These are phyloP conservation scores for Coenonympha glycerion DNA, from an alignment of 2,888 invertebrate genomes.

Conservation along the genomic window DNA sequence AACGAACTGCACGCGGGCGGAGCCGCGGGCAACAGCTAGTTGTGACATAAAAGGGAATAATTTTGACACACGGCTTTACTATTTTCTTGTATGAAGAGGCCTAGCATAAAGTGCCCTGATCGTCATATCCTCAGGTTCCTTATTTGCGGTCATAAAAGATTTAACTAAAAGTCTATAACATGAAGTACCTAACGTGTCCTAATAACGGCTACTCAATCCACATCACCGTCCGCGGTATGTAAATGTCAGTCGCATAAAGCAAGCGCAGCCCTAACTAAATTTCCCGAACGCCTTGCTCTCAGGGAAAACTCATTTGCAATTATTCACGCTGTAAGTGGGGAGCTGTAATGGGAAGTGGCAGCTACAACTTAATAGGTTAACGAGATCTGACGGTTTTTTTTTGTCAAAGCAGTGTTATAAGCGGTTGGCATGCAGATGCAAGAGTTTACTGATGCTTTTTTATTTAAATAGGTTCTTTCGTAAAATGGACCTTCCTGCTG, in stretches of 20 bases:
- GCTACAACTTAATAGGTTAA: constrained; percentile 42
- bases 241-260: constrained; percentile 20
- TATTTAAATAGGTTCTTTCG: neutral
- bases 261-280: constrained; percentile 20
- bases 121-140: too few species aligned
- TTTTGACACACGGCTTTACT: too few species aligned
- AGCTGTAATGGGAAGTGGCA: constrained; percentile 37
- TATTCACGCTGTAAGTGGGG: constrained; percentile 33
- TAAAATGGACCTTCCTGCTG: too few species aligned
- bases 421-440: neutral
- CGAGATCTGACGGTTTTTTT: constrained; percentile 40
- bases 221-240: constrained; percentile 12
- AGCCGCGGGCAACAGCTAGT: too few species aligned
- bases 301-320: constrained; percentile 43
- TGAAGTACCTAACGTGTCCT: too few species aligned
- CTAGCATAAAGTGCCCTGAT: too few species aligned
- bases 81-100: too few species aligned
- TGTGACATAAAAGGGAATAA: too few species aligned
- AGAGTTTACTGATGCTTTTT: too few species aligned
- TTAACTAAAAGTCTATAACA: too few species aligned
- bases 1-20: too few species aligned
- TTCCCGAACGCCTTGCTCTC: constrained; percentile 18
- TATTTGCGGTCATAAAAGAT: too few species aligned
- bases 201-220: constrained; percentile 28
- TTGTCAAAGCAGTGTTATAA: neutral